Evolutionary conservation across 2,888 invertebrate species (phyloP).

Genomic region (Oconnorella tubifera): DNA sequence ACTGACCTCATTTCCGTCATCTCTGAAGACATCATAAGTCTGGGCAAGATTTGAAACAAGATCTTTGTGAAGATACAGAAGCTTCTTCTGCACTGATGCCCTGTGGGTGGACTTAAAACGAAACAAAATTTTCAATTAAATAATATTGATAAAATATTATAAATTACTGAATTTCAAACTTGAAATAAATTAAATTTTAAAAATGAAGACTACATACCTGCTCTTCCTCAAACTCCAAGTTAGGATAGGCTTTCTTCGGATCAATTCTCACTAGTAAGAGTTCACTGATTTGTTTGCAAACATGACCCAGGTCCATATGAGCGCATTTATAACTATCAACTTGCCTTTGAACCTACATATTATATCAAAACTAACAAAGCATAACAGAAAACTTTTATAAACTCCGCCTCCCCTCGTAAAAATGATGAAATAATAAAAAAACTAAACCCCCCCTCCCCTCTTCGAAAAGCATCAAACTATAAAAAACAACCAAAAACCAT

Average conservation of each 20-base stretch:
- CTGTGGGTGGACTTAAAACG: conserved; percentile 58
- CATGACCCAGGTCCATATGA: conserved; percentile 59
- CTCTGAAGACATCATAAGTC: conserved; percentile 51
- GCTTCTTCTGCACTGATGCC: conserved; percentile 56
- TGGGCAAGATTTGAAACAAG: conserved; percentile 49
- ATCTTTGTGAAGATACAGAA: conserved; percentile 48
- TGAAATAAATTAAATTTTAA: conserved; percentile 1
- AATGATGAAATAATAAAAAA: too few species aligned
- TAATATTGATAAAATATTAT: too few species aligned
- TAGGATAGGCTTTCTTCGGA: conserved; percentile 53
- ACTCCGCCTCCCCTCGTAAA: too few species aligned
- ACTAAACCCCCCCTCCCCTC: too few species aligned
- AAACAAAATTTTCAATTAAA: too few species aligned
- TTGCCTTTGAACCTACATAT: conserved; percentile 62
- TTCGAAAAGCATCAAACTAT: too few species aligned
- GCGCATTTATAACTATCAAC: conserved; percentile 80
- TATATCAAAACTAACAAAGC: too few species aligned
- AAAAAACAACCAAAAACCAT: too few species aligned
- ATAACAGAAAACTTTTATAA: too few species aligned
- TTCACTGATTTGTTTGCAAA: conserved; percentile 55
- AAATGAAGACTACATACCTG: too few species aligned
- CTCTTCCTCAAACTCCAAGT: conserved; percentile 45
- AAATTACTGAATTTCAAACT: too few species aligned
- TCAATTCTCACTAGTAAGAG: conserved; percentile 54
- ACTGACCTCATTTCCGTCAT: conserved; percentile 31